Conservation (phyloP, 2,888 invertebrate species). For the Limnephilus rhombicus region DNA sequence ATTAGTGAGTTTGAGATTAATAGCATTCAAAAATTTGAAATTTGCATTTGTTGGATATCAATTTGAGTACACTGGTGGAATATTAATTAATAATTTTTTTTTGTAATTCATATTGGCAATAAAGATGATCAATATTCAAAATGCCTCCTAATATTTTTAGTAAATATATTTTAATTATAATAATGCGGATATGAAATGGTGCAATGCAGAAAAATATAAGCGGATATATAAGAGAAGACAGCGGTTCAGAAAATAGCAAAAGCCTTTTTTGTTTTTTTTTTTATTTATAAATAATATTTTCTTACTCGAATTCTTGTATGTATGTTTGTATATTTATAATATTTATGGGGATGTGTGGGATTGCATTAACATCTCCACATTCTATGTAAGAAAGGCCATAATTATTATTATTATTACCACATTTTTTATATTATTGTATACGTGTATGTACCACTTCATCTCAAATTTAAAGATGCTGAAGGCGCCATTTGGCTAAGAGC, state of each 20-base stretch:
- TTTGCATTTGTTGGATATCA: background rate
- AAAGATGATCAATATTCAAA: background rate
- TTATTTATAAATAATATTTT: too few relatives aligned
- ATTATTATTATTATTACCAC: too few relatives aligned
- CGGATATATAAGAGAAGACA: too few relatives aligned
- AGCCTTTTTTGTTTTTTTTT: too few relatives aligned
- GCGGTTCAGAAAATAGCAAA: too few relatives aligned
- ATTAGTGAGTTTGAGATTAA: background rate
- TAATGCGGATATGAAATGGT: background rate
- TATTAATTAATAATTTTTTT: background rate
- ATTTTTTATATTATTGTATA: too few relatives aligned
- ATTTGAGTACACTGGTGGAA: background rate
- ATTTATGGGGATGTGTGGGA: too few relatives aligned
- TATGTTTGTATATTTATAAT: too few relatives aligned
- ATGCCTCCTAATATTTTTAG: background rate
- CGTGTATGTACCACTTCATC: too few relatives aligned
- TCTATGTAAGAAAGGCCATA: too few relatives aligned
- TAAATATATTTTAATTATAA: background rate
- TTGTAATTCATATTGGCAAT: background rate
- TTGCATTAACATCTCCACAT: too few relatives aligned
- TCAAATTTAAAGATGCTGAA: background rate
- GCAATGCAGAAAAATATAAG: background rate
- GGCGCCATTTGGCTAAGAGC: background rate
- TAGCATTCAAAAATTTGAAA: background rate
- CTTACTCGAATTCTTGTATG: too few relatives aligned